Percentiles rank a stretch among this genome's conserved stretches.
These are phyloP conservation scores for Glaucidium brasilianum DNA, from an alignment of 2,113 vertebrate genomes.

Conservation along the genomic window DNA sequence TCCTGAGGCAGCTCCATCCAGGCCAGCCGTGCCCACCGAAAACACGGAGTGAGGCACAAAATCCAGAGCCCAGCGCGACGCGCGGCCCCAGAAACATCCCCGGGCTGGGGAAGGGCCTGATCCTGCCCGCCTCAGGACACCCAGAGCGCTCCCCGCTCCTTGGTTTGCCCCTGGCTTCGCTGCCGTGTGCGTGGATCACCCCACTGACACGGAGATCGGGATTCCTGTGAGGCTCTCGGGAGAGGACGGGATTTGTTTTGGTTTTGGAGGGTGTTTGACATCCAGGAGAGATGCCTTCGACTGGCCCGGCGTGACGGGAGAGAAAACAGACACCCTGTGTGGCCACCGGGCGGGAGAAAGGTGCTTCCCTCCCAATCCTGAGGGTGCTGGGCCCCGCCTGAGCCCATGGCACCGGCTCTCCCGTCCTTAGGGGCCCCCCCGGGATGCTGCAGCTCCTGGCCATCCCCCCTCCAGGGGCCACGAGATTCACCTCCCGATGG, in stretches of 20 bases:
- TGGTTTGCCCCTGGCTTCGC: neutral
- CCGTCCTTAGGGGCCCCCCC: neutral
- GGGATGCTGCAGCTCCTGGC: neutral
- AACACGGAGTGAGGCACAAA: neutral
- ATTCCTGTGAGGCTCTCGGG: neutral
- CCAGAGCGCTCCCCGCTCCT: neutral
- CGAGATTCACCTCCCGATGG: neutral
- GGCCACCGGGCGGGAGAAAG: neutral
- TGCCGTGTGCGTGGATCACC: neutral
- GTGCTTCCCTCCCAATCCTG: neutral
- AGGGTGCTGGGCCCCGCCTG: neutral
- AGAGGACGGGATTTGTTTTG: neutral
- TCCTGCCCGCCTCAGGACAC: neutral
- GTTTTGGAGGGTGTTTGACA: neutral
- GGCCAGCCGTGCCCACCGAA: neutral
- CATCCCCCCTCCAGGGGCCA: accelerated
- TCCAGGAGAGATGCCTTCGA: neutral
- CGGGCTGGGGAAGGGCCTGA: neutral
- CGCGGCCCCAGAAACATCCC: neutral
- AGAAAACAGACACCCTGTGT: neutral
- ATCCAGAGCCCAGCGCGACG: accelerated
- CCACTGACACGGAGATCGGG: neutral
- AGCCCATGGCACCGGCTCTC: neutral
- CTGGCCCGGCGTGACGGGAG: neutral
- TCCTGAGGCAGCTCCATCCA: neutral